Conservation (phyloP, 2,797 vertebrate genomes). For the Hydrophis major region DNA sequence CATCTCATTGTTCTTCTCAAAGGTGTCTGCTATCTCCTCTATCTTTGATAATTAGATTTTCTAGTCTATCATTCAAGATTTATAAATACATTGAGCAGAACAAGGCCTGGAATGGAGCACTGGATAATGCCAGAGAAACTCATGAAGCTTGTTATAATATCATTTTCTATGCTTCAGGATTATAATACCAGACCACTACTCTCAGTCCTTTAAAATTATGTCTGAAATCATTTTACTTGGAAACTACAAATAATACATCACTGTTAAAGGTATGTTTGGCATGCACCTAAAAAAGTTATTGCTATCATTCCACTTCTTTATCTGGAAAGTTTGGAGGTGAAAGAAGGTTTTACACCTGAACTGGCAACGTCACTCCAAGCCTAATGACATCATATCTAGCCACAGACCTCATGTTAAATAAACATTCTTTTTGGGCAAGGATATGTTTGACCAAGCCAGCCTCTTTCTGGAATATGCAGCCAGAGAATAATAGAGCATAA, state of each 20-base stretch:
- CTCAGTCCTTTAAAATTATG: background rate
- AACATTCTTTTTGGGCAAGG: background rate
- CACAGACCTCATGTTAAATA: background rate
- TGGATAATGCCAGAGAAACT: slow-evolving; percentile 5
- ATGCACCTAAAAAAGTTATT: background rate
- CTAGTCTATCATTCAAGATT: background rate
- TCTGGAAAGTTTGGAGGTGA: background rate
- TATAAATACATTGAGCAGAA: background rate
- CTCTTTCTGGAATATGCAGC: background rate
- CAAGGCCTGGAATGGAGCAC: background rate
- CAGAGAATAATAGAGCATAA: background rate
- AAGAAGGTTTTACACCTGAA: background rate
- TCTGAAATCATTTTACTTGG: background rate
- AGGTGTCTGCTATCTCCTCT: background rate
- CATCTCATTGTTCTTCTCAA: background rate
- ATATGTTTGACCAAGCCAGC: background rate
- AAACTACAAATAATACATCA: background rate
- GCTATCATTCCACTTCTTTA: background rate
- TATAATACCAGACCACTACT: background rate
- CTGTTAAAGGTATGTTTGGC: background rate
- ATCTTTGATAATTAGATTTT: background rate
- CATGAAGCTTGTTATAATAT: background rate
- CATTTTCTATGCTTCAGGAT: background rate
- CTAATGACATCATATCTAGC: background rate
- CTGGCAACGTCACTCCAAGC: background rate